Evolutionary conservation across 2,113 vertebrate genomes (phyloP).

Genomic region (Lasiurus borealis): DNA sequence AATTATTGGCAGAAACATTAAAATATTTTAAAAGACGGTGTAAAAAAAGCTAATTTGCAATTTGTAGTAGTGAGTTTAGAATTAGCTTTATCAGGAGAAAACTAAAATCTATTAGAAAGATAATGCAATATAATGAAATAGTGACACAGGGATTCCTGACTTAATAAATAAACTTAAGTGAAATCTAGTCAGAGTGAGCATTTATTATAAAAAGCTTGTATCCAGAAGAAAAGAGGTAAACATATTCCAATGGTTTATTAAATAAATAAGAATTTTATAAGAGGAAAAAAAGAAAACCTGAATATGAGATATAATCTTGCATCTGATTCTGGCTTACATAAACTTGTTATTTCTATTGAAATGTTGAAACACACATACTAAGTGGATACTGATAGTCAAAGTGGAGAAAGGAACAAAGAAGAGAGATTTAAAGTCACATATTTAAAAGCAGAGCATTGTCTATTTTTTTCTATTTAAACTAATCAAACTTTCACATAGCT

Average conservation of each 20-base stretch:
- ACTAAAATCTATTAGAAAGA: slow-evolving; percentile 81
- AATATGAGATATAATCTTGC: neutral
- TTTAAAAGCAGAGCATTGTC: neutral
- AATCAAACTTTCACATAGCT: neutral
- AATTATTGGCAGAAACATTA: slow-evolving; percentile 82
- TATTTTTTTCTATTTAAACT: neutral
- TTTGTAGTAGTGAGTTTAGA: slow-evolving; percentile 78
- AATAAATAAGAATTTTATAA: slow-evolving; percentile 71
- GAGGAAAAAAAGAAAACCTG: neutral
- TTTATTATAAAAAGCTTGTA: slow-evolving; percentile 80
- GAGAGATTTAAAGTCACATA: neutral
- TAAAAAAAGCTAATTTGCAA: slow-evolving; percentile 84
- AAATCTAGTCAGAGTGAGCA: slow-evolving; percentile 79
- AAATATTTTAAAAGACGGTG: slow-evolving; percentile 75
- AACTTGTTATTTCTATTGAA: neutral
- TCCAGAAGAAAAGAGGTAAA: slow-evolving; percentile 76
- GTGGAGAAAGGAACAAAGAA: neutral
- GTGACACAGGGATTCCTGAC: slow-evolving; percentile 79
- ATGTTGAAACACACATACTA: slow-evolving; percentile 1
- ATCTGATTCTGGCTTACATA: neutral
- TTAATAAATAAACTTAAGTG: slow-evolving; percentile 84
- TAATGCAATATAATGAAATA: slow-evolving; percentile 83
- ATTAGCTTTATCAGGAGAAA: slow-evolving; percentile 81
- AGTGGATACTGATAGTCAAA: neutral
- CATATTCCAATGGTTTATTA: slow-evolving; percentile 43